Evolutionary conservation across 2,797 vertebrate species (phyloP).

Genomic region (Podargus strigoides): DNA sequence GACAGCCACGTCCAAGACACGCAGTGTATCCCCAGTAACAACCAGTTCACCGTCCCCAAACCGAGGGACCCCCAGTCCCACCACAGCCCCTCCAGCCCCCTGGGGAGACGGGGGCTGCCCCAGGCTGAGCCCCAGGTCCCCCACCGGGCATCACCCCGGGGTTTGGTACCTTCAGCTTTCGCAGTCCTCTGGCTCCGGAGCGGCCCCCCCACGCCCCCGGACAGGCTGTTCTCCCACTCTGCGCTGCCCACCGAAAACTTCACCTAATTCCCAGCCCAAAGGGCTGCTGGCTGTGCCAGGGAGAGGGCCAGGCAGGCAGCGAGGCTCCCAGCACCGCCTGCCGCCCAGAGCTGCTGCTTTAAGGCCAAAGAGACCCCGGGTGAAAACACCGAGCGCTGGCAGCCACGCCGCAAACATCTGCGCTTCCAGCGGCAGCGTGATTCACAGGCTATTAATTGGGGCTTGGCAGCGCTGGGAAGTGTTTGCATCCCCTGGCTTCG

Average conservation of each 20-base stretch:
- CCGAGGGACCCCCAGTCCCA: rapidly evolving
- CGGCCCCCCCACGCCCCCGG: background rate
- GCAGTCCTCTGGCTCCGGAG: background rate
- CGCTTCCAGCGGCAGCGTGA: conserved; percentile 35
- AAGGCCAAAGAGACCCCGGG: background rate
- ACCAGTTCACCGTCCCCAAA: background rate
- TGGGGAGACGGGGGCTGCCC: background rate
- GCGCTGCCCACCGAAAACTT: conserved; percentile 14
- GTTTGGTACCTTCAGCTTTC: background rate
- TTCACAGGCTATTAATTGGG: conserved; percentile 52
- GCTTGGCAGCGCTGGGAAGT: conserved; percentile 10
- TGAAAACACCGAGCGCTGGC: background rate
- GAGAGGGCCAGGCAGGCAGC: background rate
- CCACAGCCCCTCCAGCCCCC: background rate
- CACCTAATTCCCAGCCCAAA: background rate
- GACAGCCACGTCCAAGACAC: background rate
- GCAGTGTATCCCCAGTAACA: too few relatives aligned
- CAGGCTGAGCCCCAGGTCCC: background rate
- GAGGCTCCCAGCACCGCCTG: background rate
- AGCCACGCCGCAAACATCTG: conserved; percentile 35
- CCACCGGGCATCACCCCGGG: rapidly evolving
- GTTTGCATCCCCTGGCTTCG: conserved; percentile 43
- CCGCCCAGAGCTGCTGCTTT: background rate
- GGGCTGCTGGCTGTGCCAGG: background rate
- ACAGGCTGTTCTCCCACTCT: background rate